Evolutionary conservation across 2,888 invertebrate species (phyloP), one percentile per base, ranked within the genome.

Genomic region (Drosophila merina): DNA sequence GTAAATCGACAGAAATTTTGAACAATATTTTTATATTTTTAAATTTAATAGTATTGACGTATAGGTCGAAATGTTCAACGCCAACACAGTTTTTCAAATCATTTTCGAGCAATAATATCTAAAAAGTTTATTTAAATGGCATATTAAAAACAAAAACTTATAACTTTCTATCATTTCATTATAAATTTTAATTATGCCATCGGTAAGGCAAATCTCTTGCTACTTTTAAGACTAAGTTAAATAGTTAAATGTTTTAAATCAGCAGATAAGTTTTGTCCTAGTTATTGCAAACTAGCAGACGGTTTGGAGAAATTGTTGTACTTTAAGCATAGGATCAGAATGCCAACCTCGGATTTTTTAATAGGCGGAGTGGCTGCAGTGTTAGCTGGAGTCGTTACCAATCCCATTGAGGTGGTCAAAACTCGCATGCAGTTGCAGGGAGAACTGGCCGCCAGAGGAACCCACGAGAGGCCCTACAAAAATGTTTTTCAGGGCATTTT

Each of bases 361-460:
- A 91, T 93, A 1, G 98, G 97, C 20, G 97, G 95, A 0, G 77
- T 93, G 2, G 95, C 96, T 0, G 96, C 97, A 0, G 95, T 95
- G 89, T 95, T 96, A 20, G 97, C 97, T 0, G 96, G 96, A 1
- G 86, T 96, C 42, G 96, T 97, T 88, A 97, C 97, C 0, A 98
- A 98, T 90, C 98, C 98, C 0, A 92, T 96, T 47, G 96, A 96
- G 90, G 92, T 92, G 7, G 94, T 97, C 8, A 98, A 98, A 92
- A 97, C 96, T 0, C 93, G 97, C 10, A 94, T 98, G 84, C 98
- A 98, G 89, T 92, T 98, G n/a, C 98, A 98, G 89, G 96, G 96
- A 0, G 96, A 98, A 91, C 89, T 98, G 25, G 93, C 94, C 67
- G 94, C 95, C 0, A 93, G 93, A 38, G 97, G 97, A 0, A 92